Percentiles rank a stretch among this genome's conserved stretches.
Conservation (phyloP, 2,888 invertebrate species). For the Apamea sordens region DNA sequence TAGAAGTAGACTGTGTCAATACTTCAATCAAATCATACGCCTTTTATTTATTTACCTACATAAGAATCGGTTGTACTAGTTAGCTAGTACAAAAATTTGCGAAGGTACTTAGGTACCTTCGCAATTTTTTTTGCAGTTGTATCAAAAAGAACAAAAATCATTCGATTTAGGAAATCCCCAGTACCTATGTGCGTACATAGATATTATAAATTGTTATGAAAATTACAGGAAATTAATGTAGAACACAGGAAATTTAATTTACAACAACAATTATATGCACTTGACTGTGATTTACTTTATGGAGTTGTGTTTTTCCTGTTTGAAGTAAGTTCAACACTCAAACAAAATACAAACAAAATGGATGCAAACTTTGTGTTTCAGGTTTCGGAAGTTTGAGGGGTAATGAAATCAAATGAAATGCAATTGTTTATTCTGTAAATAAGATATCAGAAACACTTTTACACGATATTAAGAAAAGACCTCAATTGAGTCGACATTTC, state of each 20-base stretch:
- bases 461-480: background rate
- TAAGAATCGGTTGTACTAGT: background rate
- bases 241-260: conserved; percentile 11
- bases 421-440: background rate
- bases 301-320: conserved; percentile 11
- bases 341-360: background rate
- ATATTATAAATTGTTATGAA: background rate
- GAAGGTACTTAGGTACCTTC: too few species aligned
- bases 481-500: background rate
- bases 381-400: background rate
- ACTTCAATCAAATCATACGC: conserved; percentile 7
- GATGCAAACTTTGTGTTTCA: background rate
- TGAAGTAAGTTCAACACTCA: background rate
- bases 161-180: conserved; percentile 17
- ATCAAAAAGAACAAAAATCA: background rate
- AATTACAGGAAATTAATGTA: conserved; percentile 12
- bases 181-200: background rate
- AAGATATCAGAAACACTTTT: background rate
- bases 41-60: conserved; percentile 10
- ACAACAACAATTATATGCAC: background rate
- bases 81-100: too few species aligned
- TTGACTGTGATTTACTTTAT: conserved; percentile 13
- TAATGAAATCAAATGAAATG: background rate
- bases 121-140: background rate
- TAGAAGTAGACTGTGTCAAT: conserved; percentile 48